Conservation (phyloP, 2,797 vertebrate genomes). For the Onychomys leucogaster region DNA sequence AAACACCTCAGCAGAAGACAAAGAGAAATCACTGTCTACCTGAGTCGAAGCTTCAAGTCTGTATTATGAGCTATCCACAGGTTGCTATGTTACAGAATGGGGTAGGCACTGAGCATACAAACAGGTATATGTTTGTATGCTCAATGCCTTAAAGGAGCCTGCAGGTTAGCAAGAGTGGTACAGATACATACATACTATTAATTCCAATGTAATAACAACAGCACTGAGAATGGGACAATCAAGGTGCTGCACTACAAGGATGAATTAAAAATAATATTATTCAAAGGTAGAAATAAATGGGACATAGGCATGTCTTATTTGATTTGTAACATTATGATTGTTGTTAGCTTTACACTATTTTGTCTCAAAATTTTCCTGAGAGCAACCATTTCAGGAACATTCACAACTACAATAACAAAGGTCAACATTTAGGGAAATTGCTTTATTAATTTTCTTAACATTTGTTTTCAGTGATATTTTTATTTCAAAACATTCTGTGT, state of each 20-base stretch:
- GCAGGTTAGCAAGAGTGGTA: too few relatives aligned
- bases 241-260: neutral
- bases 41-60: neutral
- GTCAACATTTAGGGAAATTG: neutral
- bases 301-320: neutral
- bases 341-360: neutral
- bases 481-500: neutral
- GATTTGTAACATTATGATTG: neutral
- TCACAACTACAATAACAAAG: neutral
- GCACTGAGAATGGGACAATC: neutral
- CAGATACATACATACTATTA: neutral
- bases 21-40: neutral
- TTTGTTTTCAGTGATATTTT: neutral
- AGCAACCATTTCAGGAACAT: neutral
- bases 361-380: neutral
- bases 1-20: neutral
- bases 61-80: neutral
- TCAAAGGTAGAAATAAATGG: slow-evolving; percentile 38
- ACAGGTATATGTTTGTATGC: too few relatives aligned
- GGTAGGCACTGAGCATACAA: neutral
- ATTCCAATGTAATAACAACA: neutral
- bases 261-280: slow-evolving; percentile 24
- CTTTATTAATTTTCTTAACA: slow-evolving; percentile 1
- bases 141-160: neutral
- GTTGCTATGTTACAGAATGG: neutral